These are phyloP conservation scores for Marisa cornuarietis DNA, from an alignment of 1,140 invertebrate species.

Conservation along the genomic window DNA sequence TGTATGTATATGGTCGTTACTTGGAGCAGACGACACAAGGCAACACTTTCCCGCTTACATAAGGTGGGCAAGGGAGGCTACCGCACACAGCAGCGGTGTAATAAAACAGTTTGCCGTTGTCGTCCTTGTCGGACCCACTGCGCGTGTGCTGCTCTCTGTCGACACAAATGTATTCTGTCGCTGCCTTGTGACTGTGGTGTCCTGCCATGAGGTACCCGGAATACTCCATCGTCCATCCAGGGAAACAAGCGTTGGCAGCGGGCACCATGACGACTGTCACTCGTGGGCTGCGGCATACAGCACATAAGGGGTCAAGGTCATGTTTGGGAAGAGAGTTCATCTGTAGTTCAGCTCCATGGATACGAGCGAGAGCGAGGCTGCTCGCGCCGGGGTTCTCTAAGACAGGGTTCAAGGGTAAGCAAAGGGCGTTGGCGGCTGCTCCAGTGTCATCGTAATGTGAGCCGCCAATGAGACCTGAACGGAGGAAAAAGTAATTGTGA, in stretches of 20 bases:
- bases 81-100: slow-evolving; percentile 16
- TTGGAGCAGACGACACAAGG: slow-evolving; percentile 26
- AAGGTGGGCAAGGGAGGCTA: slow-evolving; percentile 24
- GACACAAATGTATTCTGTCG: slow-evolving; percentile 35
- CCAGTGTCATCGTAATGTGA: slow-evolving; percentile 6
- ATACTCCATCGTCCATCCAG: slow-evolving; percentile 35
- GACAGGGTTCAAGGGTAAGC: slow-evolving; percentile 26
- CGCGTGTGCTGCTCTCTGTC: slow-evolving; percentile 31
- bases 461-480: slow-evolving; percentile 32
- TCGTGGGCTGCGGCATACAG: slow-evolving; percentile 22
- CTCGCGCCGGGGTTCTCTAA: slow-evolving; percentile 17
- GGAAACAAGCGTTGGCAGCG: slow-evolving; percentile 22
- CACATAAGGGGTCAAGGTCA: slow-evolving; percentile 32
- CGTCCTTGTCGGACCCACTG: not conserved
- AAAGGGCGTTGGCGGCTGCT: slow-evolving; percentile 28
- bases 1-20: not conserved
- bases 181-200: not conserved
- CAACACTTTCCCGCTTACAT: slow-evolving; percentile 10
- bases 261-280: slow-evolving; percentile 31
- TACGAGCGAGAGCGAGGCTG: not conserved
- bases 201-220: slow-evolving; percentile 35
- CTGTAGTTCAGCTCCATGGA: slow-evolving; percentile 37
- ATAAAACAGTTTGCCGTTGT: slow-evolving; percentile 23
- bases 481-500: too few relatives aligned
- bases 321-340: not conserved